Base-by-base conservation (phyloP, 1,140 invertebrate genomes). In the Ericerus pela region DNA sequence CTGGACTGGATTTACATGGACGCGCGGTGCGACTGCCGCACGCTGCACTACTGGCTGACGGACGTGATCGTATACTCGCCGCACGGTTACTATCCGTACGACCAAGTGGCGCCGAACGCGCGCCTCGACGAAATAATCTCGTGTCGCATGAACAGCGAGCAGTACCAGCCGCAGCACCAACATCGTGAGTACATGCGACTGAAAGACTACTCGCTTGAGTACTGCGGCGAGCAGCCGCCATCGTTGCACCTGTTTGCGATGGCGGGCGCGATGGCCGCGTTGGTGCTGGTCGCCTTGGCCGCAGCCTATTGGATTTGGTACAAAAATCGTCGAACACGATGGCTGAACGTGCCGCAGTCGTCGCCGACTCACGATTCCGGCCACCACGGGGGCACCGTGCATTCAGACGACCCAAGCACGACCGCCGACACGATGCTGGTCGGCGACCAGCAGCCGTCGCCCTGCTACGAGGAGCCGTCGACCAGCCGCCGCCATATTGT, bases 1-100 rank as follows among this genome's bases (percentile, higher is more conserved):
- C 63, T 81, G 3, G 74, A 76, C 55, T 74, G 76, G 41, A 63
- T 84, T 0, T 70, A 77, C 43, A 62, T 82, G 12, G 75, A 77
- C 54, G 65, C 71, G 28, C 65, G 66, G 0, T 84, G 82, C 65
- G 72, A 75, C 30, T 84, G 82, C 63, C 66, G 66, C 1, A 64
- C 73, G 10, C 62, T 76, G 0, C 68, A 66, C 51, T 62, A 62
- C 0, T 73, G 71, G 71, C 67, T 62, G 28, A 67, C 66, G 57
- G 68, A 72, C 54, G 63, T 75, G 11, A 64, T 73, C 28, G 71
- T 71, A 57, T 70, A 70, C 57, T 68, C 66, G 0, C 67, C 66
- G n/a, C n/a, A n/a, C n/a, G n/a, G n/a, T 55, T 59, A 69, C 20
- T 54, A 36, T 2, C 67, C 55, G 31, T n/a, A 53, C 10, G 43